Percentiles rank a stretch among this genome's conserved stretches.
These are phyloP conservation scores for Cirrhinus mrigala DNA, from an alignment of 2,797 vertebrate species.

Conservation along the genomic window DNA sequence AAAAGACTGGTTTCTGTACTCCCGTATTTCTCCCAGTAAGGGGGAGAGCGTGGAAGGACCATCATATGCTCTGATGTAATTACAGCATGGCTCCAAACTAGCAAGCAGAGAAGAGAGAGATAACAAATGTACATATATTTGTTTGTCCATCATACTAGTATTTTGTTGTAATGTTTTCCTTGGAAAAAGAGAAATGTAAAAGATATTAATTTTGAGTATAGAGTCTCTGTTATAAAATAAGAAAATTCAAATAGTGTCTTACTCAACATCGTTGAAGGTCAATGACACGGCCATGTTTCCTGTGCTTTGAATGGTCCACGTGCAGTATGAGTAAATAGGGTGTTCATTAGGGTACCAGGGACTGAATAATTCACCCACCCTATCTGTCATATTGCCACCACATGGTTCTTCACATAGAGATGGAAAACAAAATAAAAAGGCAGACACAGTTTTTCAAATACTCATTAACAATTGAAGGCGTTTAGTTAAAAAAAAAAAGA, in stretches of 20 bases:
- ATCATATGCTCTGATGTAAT: conserved; percentile 36
- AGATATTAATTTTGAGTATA: not conserved
- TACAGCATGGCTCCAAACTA: conserved; percentile 21
- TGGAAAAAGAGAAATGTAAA: not conserved
- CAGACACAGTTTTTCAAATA: too few species aligned
- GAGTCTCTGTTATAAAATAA: not conserved
- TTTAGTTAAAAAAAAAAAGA: too few species aligned
- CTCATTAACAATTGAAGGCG: too few species aligned
- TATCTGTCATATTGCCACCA: too few species aligned
- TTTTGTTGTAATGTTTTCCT: not conserved
- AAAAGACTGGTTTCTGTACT: not conserved
- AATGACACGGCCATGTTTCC: too few species aligned
- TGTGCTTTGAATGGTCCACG: too few species aligned
- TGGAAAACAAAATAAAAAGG: too few species aligned
- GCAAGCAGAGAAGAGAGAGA: not conserved
- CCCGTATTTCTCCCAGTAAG: conserved; percentile 21
- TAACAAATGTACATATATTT: not conserved
- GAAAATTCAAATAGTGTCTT: not conserved
- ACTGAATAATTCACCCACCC: too few species aligned
- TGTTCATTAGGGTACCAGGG: too few species aligned
- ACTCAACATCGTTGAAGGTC: too few species aligned
- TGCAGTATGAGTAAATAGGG: too few species aligned
- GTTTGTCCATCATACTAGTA: not conserved
- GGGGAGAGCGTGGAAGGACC: conserved; percentile 6
- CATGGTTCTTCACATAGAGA: too few species aligned